phyloP scores from a whole-genome alignment of 1,140 invertebrate genomes.

The Ladona fulva region DNA sequence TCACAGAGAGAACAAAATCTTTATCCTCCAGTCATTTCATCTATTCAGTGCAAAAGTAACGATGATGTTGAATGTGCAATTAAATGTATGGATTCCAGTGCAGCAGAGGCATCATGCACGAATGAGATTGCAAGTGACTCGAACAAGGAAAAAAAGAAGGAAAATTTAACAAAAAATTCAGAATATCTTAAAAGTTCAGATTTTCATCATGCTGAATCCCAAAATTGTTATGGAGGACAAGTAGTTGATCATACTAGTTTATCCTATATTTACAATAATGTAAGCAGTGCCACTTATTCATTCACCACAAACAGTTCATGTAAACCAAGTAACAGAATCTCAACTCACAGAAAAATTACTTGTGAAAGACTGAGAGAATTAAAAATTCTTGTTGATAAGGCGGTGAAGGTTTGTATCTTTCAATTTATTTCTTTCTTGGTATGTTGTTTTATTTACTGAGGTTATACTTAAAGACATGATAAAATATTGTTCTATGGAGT shows the following conservation, averaged over 20 bases:
- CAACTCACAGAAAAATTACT: not conserved
- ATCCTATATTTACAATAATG: not conserved
- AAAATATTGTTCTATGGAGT: too few species aligned
- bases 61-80: not conserved
- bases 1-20: not conserved
- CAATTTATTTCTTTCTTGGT: not conserved
- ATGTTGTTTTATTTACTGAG: not conserved
- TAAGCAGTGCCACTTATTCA: not conserved
- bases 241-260: not conserved
- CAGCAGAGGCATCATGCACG: not conserved
- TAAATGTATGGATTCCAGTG: not conserved
- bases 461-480: not conserved
- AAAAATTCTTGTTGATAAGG: not conserved
- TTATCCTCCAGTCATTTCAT: not conserved
- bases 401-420: not conserved
- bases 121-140: not conserved
- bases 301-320: not conserved
- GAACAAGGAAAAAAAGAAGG: not conserved
- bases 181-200: not conserved
- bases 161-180: not conserved
- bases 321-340: not conserved
- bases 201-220: not conserved
- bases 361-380: constrained; percentile 9
- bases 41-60: not conserved
- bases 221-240: not conserved